Base-by-base conservation (phyloP, 2,797 vertebrate genomes). In the Galago senegalensis region DNA sequence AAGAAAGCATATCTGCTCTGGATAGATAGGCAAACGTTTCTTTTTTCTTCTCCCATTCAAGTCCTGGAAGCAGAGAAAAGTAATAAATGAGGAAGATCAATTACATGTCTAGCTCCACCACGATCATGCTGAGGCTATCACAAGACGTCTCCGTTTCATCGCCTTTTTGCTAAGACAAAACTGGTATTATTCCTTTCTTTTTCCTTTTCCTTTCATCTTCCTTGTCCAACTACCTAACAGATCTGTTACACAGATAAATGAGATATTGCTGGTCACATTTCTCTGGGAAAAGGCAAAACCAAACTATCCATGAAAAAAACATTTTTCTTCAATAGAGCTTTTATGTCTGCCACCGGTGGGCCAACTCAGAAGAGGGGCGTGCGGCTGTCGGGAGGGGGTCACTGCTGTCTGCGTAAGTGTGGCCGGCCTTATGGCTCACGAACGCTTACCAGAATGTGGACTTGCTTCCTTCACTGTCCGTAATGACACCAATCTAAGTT, bases 251-350 rank as follows among this genome's bases (percentile, higher is more conserved):
- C 2, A 93, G 95, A 91, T 94, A 93, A 88, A 87, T 84, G 76
- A 94, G 85, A 95, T 89, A 91, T 65, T 95, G 72, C 80, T 93
- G 96, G 75, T 97, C 89, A 91, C 67, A 94, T 97, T 96, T 97
- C 97, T 96, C 86, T 96, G 96, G 94, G 93, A 91, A 85, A 97
- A 95, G 84, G 31, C 46, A 87, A 96, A 94, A 95, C 23, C 86
- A 87, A 95, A 91, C 67, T 72, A 80, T n/a, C 88, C 72, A 73
- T 84, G 73, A 65, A 91, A 94, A 94, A 94, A 92, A 70, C 11
- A 73, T 61, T 94, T 93, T 91, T 91, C n/a, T 95, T 97, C 88
- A 92, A 25, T 75, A 67, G 83, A 81, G 65, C 75, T 91, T 96
- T 95, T 81, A 87, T 93, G 43, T 18, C n/a, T 89, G 23, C 56